A percentile compares a stretch with the other conserved stretches of the same genome.
Evolutionary conservation across 1,140 invertebrate species (phyloP).

Genomic region (Teleopsis dalmanni): DNA sequence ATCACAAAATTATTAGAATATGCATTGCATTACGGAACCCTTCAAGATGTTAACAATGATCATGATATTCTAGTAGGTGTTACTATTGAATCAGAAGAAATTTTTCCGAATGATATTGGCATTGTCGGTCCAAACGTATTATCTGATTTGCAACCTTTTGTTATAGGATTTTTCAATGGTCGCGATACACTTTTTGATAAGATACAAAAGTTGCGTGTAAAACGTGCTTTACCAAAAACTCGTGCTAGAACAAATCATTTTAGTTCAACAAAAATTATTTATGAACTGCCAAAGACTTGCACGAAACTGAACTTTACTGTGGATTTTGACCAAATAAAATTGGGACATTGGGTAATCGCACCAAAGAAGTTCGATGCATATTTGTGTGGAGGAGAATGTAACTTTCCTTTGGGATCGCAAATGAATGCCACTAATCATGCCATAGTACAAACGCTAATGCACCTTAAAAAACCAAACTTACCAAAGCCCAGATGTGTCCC

Average conservation of each 20-base stretch:
- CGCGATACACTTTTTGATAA: slow-evolving; percentile 34
- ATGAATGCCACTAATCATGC: slow-evolving; percentile 44
- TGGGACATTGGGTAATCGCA: slow-evolving; percentile 40
- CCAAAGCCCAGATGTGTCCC: slow-evolving; percentile 41
- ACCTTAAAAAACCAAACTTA: slow-evolving; percentile 35
- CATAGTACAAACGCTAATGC: slow-evolving; percentile 40
- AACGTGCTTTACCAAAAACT: slow-evolving; percentile 28
- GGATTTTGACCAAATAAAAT: too few relatives aligned
- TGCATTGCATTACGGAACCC: slow-evolving; percentile 22
- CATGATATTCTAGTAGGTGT: slow-evolving; percentile 20
- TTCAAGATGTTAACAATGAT: slow-evolving; percentile 9
- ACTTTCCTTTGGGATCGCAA: slow-evolving; percentile 37
- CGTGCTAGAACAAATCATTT: slow-evolving; percentile 14
- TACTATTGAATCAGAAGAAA: slow-evolving; percentile 2
- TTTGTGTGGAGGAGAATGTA: slow-evolving; percentile 39
- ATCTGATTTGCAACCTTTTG: slow-evolving; percentile 27
- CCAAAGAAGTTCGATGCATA: slow-evolving; percentile 41
- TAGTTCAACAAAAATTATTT: too few relatives aligned
- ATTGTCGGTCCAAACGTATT: not conserved
- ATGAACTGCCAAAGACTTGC: slow-evolving; percentile 28
- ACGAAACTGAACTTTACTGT: slow-evolving; percentile 39
- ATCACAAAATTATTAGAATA: slow-evolving; percentile 21
- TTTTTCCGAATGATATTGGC: slow-evolving; percentile 9
- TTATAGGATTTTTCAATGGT: slow-evolving; percentile 38
- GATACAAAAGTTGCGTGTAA: slow-evolving; percentile 30